A percentile compares a stretch with the other conserved stretches of the same genome.
These are phyloP conservation scores for Hyles lineata DNA, from an alignment of 2,888 invertebrate species.

Conservation along the genomic window DNA sequence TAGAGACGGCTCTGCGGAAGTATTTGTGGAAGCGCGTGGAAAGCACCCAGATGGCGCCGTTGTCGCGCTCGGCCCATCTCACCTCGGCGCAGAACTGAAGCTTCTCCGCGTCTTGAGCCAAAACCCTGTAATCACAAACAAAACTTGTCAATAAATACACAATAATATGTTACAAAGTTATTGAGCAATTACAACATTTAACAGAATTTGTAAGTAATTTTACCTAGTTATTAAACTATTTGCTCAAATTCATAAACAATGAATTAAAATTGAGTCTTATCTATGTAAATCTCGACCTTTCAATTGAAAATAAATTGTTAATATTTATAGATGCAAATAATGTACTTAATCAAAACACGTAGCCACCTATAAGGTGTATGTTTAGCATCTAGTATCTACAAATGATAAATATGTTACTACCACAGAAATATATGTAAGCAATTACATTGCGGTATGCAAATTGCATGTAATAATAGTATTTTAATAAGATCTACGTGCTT, in stretches of 20 bases:
- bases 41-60: constrained; percentile 89
- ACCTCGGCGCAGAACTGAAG: constrained; percentile 93
- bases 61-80: constrained; percentile 87
- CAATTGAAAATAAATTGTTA: too few species aligned
- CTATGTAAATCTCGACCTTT: too few species aligned
- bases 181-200: too few species aligned
- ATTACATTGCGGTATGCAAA: constrained; percentile 1
- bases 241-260: background rate
- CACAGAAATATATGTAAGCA: background rate
- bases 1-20: constrained; percentile 88
- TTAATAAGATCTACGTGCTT: background rate
- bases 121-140: constrained; percentile 77
- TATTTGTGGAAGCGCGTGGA: constrained; percentile 92
- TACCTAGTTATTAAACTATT: background rate
- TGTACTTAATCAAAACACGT: too few species aligned
- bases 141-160: background rate
- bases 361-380: too few species aligned
- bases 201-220: too few species aligned
- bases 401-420: background rate
- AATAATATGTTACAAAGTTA: background rate
- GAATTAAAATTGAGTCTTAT: too few species aligned
- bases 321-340: too few species aligned
- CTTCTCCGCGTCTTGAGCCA: constrained; percentile 89
- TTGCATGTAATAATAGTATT: background rate
- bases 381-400: background rate